Percentiles rank a stretch among this genome's conserved stretches.
Conservation (phyloP, 2,113 vertebrate genomes). For the Entosphenus tridentatus region DNA sequence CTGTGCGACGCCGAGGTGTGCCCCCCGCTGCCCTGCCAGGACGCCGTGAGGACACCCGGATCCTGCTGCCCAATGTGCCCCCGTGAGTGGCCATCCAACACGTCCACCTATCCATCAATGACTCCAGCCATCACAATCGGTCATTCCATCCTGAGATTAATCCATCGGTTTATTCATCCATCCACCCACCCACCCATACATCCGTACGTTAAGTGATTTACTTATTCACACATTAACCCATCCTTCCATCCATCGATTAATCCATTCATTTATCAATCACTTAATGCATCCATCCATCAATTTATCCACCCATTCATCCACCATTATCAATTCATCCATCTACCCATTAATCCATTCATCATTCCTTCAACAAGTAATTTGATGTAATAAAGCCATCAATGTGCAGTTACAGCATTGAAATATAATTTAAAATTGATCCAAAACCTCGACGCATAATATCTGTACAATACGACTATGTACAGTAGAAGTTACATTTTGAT, state of each 20-base stretch:
- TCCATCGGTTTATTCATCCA: neutral
- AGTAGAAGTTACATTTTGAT: no score
- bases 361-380: no score
- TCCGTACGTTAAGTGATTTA: neutral
- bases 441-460: no score
- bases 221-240: neutral
- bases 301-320: neutral
- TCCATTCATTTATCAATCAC: neutral
- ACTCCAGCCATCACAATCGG: no score
- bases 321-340: no score
- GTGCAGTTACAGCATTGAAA: no score
- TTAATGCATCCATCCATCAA: neutral
- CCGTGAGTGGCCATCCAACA: neutral
- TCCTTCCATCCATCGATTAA: neutral
- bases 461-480: no score
- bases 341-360: no score
- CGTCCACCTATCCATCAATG: no score
- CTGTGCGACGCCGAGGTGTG: constrained; percentile 5
- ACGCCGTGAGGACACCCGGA: neutral
- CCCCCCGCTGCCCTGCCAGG: constrained; percentile 6
- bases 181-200: neutral
- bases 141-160: no score
- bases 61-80: neutral
- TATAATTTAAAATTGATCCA: no score
- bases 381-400: no score